Conservation (phyloP, 1,140 invertebrate genomes). For the Plodia interpunctella region DNA sequence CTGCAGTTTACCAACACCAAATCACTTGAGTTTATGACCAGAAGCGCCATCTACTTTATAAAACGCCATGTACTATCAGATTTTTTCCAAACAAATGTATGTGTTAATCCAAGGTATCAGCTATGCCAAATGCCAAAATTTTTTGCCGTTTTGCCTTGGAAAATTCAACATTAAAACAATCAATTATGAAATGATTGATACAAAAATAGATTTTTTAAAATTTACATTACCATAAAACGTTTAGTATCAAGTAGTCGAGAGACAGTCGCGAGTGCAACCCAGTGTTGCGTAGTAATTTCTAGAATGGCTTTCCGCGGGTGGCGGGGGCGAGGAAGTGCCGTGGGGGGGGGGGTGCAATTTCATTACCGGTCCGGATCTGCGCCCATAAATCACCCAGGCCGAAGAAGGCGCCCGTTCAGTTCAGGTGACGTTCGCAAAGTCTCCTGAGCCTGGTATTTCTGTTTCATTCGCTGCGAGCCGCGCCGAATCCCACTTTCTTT, state of each 20-base stretch:
- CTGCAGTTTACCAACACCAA: no score
- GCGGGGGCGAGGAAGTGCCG: constrained; percentile 22
- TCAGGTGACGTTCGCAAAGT: constrained; percentile 70
- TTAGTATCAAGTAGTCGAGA: constrained; percentile 13
- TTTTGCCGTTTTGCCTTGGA: no score
- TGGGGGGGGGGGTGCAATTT: constrained; percentile 68
- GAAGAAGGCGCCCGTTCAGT: constrained; percentile 61
- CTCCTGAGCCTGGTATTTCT: constrained; percentile 62
- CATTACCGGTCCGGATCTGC: constrained; percentile 77
- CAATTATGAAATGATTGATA: constrained; percentile 36
- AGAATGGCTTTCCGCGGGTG: constrained; percentile 56
- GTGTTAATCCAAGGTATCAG: no score
- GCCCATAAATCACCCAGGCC: constrained; percentile 78
- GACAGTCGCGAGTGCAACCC: constrained; percentile 44
- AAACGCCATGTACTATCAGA: no score
- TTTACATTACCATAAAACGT: constrained; percentile 54
- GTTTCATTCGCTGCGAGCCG: constrained; percentile 45
- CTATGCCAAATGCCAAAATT: no score
- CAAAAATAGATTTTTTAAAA: no score
- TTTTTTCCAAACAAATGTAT: no score
- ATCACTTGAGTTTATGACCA: no score
- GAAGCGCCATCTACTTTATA: no score
- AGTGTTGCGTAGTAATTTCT: constrained; percentile 72
- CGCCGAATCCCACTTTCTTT: constrained; percentile 62
- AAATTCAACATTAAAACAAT: neutral